Base-by-base conservation (phyloP, 2,797 vertebrate species). In the Morelia viridis region DNA sequence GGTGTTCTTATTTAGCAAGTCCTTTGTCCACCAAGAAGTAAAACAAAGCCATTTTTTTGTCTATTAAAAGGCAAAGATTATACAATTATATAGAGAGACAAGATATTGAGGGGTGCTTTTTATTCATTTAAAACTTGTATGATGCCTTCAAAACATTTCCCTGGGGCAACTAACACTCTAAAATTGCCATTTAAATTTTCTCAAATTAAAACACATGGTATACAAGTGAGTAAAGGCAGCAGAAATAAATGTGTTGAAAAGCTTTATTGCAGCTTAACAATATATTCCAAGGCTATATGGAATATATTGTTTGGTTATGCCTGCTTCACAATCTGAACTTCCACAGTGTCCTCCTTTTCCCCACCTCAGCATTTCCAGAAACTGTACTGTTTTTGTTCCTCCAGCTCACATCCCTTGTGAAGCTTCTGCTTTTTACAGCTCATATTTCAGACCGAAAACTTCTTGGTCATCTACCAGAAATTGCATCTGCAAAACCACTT, bases 381-480 rank as follows among this genome's bases (percentile, higher is more conserved):
- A 87, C 3, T 24, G 17, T 26, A 0, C 31, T 85, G 22, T 65
- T 89, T 92, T 85, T 58, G 31, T 89, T 62, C 50, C 53, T 31
- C 26, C 6, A 89, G 53, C 24, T 64, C 31, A 26, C 56, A 61
- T 65, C 28, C 24, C 8, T 26, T 91, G 13, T n/a, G 90, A 53
- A 35, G 90, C 80, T 87, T 88, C 58, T 64, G 91, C 53, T 85
- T 92, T 92, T 92, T 85, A 89, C 53, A 90, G 64, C 41, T 87
- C 84, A 80, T n/a, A 76, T 87, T 89, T 76, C 83, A 90, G 65
- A 41, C 41, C 26, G 58, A 61, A 90, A 92, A 58, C 56, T 35
- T 58, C 88, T 65, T 53, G 62, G 71, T 60, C 12, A 60, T 71
- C 64, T 76, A 17, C 57, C 89, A 58, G 35, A 7, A 1, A 80